These are phyloP conservation scores for Psilanteris sp. DNA, from an alignment of 1,140 invertebrate genomes.

Conservation along the genomic window DNA sequence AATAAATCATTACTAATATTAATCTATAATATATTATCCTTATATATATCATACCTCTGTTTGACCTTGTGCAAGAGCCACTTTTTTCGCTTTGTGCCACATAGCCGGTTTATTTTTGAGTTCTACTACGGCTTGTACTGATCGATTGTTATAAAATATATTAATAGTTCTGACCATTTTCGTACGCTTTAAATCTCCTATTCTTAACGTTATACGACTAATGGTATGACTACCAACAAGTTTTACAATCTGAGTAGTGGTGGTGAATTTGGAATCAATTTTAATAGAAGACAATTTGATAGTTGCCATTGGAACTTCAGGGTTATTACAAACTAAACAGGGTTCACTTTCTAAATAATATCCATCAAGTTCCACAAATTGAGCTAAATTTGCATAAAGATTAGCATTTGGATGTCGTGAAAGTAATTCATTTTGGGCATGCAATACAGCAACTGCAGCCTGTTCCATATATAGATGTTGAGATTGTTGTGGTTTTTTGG, in stretches of 20 bases:
- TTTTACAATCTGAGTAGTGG: conserved; percentile 98
- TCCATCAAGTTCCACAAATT: conserved; percentile 96
- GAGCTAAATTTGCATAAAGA: conserved; percentile 93
- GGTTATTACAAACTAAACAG: conserved; percentile 98
- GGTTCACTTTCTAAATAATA: conserved; percentile 98
- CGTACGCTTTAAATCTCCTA: conserved; percentile 96
- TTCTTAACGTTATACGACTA: conserved; percentile 94
- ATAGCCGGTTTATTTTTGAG: conserved; percentile 96
- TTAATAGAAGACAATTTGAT: conserved; percentile 97
- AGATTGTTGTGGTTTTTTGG: conserved; percentile 77
- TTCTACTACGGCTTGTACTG: conserved; percentile 97
- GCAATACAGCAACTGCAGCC: conserved; percentile 91
- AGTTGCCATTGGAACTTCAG: conserved; percentile 94
- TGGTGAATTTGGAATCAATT: conserved; percentile 97
- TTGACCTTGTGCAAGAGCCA: conserved; percentile 92
- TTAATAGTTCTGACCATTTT: conserved; percentile 98
- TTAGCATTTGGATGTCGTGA: conserved; percentile 96
- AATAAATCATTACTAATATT: no score
- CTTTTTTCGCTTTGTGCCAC: conserved; percentile 98
- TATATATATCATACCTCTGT: conserved; percentile 86
- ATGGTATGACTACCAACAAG: conserved; percentile 96
- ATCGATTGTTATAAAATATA: conserved; percentile 98
- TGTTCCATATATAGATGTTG: conserved; percentile 88
- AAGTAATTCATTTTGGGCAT: conserved; percentile 92
- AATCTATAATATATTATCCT: no score